Evolutionary conservation across 2,113 vertebrate species (phyloP), one percentile per base, ranked within the genome.

Genomic region (Hemibagrus wyckioides): DNA sequence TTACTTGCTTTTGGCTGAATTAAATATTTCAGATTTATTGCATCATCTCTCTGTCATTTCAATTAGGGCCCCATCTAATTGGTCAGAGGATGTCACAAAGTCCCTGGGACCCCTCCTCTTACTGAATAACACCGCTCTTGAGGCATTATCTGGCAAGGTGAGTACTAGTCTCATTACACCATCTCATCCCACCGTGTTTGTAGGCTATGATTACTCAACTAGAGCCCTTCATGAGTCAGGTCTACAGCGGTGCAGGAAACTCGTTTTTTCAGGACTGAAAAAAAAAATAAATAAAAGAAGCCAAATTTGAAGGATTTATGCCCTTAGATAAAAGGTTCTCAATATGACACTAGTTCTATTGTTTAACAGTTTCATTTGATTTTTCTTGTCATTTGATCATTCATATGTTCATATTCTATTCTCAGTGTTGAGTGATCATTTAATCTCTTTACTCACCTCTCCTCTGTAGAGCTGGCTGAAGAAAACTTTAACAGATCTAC

Each of bases 51-150:
- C n/a, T 88, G 61, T 89, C 3, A 30, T 80, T 77, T 83, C 0
- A 80, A 19, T 14, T 86, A 96, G 95, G 73, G 82, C 93, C 39
- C 90, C 93, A 13, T 92, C 92, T 69, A n/a, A 85, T 15, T 95
- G 94, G 94, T 75, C 93, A 17, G 61, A 89, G 10, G 91, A 92
- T 33, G 92, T 86, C 1, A 50, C 94, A 90, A 89, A 90, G 65
- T n/a, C 41, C 11, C 23, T 95, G 13, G 92, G 93, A 41, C 90
- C 90, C 11, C 80, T 95, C 13, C 15, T 95, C 21, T 77, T 93
- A 65, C 86, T 92, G 87, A 92, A 94, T 77, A 86, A 92, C 3
- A 50, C 39, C 8, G 67, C 77, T 19, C 69, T 87, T 14, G 85
- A 87, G 13, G 88, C 83, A 80, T 89, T 96, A 44, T 92, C 92